phyloP scores from a whole-genome alignment of 2,888 invertebrate species.

The Eilema depressum region DNA sequence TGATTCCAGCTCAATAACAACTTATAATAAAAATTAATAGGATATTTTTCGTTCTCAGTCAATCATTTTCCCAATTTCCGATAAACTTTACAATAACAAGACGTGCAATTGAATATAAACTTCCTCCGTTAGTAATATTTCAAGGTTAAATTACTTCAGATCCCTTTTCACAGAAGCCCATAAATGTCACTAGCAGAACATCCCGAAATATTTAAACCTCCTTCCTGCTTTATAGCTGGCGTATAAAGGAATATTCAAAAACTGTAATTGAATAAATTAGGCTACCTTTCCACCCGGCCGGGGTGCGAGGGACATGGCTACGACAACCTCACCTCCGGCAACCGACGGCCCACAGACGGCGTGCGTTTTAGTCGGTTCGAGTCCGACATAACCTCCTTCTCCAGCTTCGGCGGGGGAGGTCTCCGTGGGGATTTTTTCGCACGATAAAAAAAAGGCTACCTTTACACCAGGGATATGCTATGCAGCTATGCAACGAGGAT shows the following conservation, averaged over 20 bases:
- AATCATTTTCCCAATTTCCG: neutral
- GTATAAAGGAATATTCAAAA: neutral
- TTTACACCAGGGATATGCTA: no score
- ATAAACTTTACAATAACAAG: neutral
- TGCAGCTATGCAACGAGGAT: no score
- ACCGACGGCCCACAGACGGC: no score
- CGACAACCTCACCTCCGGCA: no score
- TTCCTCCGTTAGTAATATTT: slow-evolving; percentile 1
- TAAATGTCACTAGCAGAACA: slow-evolving; percentile 23
- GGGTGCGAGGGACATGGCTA: no score
- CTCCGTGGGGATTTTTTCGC: no score
- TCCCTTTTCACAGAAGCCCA: slow-evolving; percentile 5
- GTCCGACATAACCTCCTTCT: no score
- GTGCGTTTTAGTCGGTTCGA: no score
- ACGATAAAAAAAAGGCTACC: no score
- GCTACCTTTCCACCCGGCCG: no score
- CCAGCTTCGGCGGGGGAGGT: no score
- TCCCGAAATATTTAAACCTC: slow-evolving; percentile 11
- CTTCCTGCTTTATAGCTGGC: neutral
- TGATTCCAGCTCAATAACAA: neutral
- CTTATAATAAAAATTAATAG: neutral
- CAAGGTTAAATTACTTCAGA: slow-evolving; percentile 2
- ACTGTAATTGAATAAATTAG: neutral
- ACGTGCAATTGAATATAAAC: neutral
- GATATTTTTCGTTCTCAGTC: neutral